Base-by-base conservation (phyloP, 2,888 invertebrate species). In the Phengaris alcon region DNA sequence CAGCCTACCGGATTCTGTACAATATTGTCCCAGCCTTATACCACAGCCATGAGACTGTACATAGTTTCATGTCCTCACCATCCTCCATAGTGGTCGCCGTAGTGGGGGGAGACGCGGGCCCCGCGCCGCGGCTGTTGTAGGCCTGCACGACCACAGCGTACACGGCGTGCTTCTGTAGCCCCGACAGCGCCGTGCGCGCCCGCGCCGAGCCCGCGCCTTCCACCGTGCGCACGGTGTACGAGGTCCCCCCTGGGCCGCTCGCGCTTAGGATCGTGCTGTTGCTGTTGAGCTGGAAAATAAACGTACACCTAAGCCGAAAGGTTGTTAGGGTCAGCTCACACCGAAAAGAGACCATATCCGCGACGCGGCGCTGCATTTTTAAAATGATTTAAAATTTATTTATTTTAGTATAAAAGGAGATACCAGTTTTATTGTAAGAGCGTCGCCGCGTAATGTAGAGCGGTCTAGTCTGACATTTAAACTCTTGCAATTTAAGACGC, bases 131-230 rank as follows among this genome's bases (percentile, higher is more conserved):
- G 83, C 96, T 97, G 81, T 97, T 97, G 85, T 97, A 97, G 46
- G 97, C 97, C 89, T 97, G 97, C 3, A 97, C 97, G 69, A 97
- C 96, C 51, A 97, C 96, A 80, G 96, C 96, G 84, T 97, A 97
- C 7, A 95, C 95, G 1, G 97, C 96, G 86, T 95, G 97, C 87
- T 97, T 97, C 83, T 96, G 95, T 55, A 97, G 93, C 55, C 96
- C 96, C 74, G 95, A 94, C 51, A 97, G 88, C 9, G 95, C 93
- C 0, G 94, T 93, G 8, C 93, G 83, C 2, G 96, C 95, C 78
- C 96, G 95, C 0, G 96, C 96, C 77, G 95, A 95, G 79, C 97
- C 96, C 0, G 96, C 94, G n/a, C 96, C 94, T 87, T 97, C 97
- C 0, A 97, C 97, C 59, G 96, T 97, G 84, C 96, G 95, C 77